Conservation (phyloP, 2,888 invertebrate genomes). For the Eudemis profundana region DNA sequence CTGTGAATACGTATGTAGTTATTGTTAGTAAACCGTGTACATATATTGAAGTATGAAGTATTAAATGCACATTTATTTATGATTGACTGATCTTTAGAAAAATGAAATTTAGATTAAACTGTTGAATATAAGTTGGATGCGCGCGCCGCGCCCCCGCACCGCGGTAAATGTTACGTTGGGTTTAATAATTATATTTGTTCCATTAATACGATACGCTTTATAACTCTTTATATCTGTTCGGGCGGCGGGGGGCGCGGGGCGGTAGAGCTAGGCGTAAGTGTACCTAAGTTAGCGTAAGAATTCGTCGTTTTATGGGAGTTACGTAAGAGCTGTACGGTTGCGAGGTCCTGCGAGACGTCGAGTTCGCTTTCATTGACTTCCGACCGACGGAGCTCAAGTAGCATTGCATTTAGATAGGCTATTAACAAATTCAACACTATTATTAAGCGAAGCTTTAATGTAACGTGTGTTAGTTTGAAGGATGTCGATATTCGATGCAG, state of each 20-base stretch:
- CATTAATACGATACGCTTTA: slow-evolving; percentile 80
- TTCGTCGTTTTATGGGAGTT: slow-evolving; percentile 68
- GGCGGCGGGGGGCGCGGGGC: slow-evolving; percentile 63
- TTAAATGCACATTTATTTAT: slow-evolving; percentile 66
- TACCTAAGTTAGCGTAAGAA: slow-evolving; percentile 65
- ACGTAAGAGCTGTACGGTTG: slow-evolving; percentile 71
- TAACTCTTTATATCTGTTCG: slow-evolving; percentile 70
- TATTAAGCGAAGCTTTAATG: slow-evolving; percentile 80
- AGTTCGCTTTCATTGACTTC: slow-evolving; percentile 64
- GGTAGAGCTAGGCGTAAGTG: slow-evolving; percentile 65
- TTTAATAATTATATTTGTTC: slow-evolving; percentile 70
- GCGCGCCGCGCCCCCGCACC: slow-evolving; percentile 55
- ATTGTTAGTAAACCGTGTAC: slow-evolving; percentile 74
- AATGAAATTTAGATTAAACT: slow-evolving; percentile 68
- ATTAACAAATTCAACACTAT: slow-evolving; percentile 82
- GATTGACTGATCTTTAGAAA: slow-evolving; percentile 78
- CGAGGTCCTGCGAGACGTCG: slow-evolving; percentile 71
- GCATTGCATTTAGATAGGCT: slow-evolving; percentile 83
- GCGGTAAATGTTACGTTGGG: slow-evolving; percentile 59
- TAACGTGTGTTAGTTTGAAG: slow-evolving; percentile 68
- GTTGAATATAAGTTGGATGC: slow-evolving; percentile 70
- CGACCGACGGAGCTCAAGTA: slow-evolving; percentile 69
- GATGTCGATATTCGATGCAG: slow-evolving; percentile 52
- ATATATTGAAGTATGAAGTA: slow-evolving; percentile 67
- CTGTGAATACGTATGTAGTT: slow-evolving; percentile 73